Base-by-base conservation (phyloP, 2,113 vertebrate species). In the Formicarius rufipectus region DNA sequence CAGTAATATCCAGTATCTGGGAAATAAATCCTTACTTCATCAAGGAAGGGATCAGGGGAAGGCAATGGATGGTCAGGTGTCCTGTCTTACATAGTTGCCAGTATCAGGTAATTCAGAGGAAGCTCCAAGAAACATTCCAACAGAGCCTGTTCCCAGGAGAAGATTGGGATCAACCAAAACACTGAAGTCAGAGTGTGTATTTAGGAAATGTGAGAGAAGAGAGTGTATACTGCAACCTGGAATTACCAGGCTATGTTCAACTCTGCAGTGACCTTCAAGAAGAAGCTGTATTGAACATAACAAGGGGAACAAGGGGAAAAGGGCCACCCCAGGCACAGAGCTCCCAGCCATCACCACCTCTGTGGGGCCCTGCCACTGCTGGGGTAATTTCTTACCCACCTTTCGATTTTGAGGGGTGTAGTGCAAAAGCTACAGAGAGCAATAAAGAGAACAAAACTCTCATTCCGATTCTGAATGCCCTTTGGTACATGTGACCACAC, bases 11-110 rank as follows among this genome's bases (percentile, higher is more conserved):
- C 16, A 60, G 15, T 22, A 39, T 10, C 1, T 24, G 39, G 66
- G 75, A 84, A 71, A 89, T 5, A 85, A 85, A 58, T 6, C 35
- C 25, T 25, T 49, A 14, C n/a, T 69, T 73, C 45, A 21, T 3
- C 25, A 23, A 35, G 63, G 39, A 28, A 82, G 8, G 56, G 28
- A 79, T 42, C 35, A 33, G 53, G 9, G 25, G 24, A 72, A 42
- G 3, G 17, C 27, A 0, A 0, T 1, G 0, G 2, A 27, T 9
- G 19, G 47, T 3, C 20, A 12, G 5, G 33, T n/a, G 15, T 27
- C 22, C 84, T 31, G n/a, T 24, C 28, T 47, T 7, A 27, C 0
- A 33, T 0, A 30, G 40, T 1, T 15, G 22, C 33, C 66, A 30
- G 3, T 3, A 68, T 2, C 87, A 27, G 52, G 49, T 20, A 76